Evolutionary conservation across 2,113 vertebrate genomes (phyloP).

Genomic region (Mesembrinibis cayennensis): DNA sequence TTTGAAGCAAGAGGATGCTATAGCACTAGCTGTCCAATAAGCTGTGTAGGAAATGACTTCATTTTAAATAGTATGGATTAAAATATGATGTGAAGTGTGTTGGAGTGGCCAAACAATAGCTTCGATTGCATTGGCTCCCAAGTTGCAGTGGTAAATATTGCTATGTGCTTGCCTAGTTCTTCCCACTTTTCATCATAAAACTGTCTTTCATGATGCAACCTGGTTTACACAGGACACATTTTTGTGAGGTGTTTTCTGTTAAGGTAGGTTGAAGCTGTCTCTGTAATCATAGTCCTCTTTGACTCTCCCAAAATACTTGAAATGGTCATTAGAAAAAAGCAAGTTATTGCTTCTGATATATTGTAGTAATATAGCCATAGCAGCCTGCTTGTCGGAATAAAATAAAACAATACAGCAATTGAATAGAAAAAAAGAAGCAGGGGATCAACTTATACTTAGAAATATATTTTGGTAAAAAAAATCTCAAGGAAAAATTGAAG

Average conservation of each 20-base stretch:
- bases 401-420: neutral
- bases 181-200: neutral
- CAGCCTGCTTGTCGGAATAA: neutral
- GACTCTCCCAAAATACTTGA: neutral
- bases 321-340: neutral
- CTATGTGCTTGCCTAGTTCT: neutral
- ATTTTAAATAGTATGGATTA: neutral
- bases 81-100: neutral
- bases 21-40: neutral
- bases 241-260: neutral
- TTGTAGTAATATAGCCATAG: neutral
- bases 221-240: neutral
- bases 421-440: neutral
- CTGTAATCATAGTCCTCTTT: neutral
- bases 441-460: neutral
- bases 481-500: neutral
- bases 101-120: neutral
- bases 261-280: neutral
- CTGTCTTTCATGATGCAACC: neutral
- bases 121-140: neutral
- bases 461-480: neutral
- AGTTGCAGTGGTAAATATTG: neutral
- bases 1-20: neutral
- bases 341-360: neutral
- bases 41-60: neutral